Conservation (phyloP, 2,888 invertebrate genomes). For the Dioctria rufipes region DNA sequence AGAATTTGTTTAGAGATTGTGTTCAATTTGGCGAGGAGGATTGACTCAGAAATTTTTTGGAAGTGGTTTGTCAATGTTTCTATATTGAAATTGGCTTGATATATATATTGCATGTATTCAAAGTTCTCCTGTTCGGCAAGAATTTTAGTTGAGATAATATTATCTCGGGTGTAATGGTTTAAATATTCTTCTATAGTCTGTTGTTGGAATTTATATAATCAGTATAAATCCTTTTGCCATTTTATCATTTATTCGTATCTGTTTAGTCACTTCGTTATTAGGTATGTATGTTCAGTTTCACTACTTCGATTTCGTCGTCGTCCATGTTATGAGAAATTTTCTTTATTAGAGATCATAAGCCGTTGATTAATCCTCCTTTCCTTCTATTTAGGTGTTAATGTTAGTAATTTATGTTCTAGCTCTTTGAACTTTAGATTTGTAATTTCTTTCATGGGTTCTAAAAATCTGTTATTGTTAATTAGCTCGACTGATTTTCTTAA, state of each 20-base stretch:
- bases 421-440: slow-evolving; percentile 42
- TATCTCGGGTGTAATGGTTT: not conserved
- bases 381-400: slow-evolving; percentile 29
- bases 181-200: too few species aligned
- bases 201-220: slow-evolving; percentile 19
- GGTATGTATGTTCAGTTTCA: slow-evolving; percentile 37
- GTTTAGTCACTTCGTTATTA: slow-evolving; percentile 11
- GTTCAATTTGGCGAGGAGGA: slow-evolving; percentile 40
- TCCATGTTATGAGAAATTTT: slow-evolving; percentile 50
- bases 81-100: slow-evolving; percentile 49
- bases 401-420: slow-evolving; percentile 23
- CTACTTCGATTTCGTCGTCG: slow-evolving; percentile 28
- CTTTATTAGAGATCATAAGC: slow-evolving; percentile 48
- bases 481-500: too few species aligned
- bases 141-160: slow-evolving; percentile 29
- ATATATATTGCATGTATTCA: slow-evolving; percentile 18
- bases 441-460: not conserved
- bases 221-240: slow-evolving; percentile 52
- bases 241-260: slow-evolving; percentile 39
- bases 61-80: slow-evolving; percentile 48
- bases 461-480: slow-evolving; percentile 12
- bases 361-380: slow-evolving; percentile 50
- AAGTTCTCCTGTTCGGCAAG: slow-evolving; percentile 25
- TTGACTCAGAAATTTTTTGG: slow-evolving; percentile 46
- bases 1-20: slow-evolving; percentile 52